phyloP scores from a whole-genome alignment of 2,113 vertebrate genomes.

The Siphamia tubifer region DNA sequence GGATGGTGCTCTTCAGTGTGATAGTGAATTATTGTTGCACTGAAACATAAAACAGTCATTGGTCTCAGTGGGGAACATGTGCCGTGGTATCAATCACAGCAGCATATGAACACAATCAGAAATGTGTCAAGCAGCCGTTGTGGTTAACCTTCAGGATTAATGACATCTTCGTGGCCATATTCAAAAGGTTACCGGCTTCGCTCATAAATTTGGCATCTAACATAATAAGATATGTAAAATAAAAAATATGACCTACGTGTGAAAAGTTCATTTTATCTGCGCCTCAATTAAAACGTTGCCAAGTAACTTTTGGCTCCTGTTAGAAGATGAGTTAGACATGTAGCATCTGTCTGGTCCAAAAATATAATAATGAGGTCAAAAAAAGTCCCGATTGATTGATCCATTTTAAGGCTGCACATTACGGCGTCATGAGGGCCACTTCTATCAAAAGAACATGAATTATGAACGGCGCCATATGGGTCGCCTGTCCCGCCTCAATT shows the following conservation, averaged over 20 bases:
- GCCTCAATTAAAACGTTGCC: background rate
- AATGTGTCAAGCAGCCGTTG: conserved; percentile 5
- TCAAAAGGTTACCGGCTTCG: conserved; percentile 20
- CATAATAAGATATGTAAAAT: background rate
- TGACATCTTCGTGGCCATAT: conserved; percentile 6
- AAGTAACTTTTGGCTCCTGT: background rate
- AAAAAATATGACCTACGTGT: background rate
- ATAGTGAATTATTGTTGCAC: conserved; percentile 61
- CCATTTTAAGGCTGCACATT: conserved; percentile 31
- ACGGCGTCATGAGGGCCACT: conserved; percentile 17
- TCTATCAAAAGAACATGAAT: conserved; percentile 61
- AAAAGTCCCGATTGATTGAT: background rate
- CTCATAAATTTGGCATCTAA: background rate
- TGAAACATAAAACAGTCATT: conserved; percentile 45
- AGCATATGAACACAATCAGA: conserved; percentile 37
- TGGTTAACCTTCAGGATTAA: conserved; percentile 53
- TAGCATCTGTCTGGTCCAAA: background rate
- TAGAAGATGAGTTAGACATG: background rate
- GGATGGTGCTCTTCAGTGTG: conserved; percentile 53
- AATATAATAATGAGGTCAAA: background rate
- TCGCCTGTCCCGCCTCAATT: conserved; percentile 8
- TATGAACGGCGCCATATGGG: conserved; percentile 58
- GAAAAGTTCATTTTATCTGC: background rate
- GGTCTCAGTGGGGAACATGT: conserved; percentile 44
- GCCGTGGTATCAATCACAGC: conserved; percentile 53